Base-by-base conservation (phyloP, 2,888 invertebrate genomes). In the Melieria picta region DNA sequence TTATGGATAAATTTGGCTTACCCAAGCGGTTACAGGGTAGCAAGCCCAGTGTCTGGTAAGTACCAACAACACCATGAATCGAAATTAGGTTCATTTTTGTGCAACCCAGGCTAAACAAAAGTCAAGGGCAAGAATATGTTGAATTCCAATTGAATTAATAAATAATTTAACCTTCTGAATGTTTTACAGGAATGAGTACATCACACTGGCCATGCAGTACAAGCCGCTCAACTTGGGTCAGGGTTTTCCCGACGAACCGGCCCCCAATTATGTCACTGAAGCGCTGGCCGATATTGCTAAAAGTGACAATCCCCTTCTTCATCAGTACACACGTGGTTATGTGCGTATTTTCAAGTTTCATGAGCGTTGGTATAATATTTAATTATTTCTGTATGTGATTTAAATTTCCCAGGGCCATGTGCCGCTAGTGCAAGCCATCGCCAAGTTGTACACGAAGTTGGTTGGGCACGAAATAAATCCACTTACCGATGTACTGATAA, bases 321-420 rank as follows among this genome's bases (percentile, higher is more conserved):
- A 98, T 85, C 98, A 99, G 84, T 99, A 99, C 80, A 97, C 98
- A 0, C 89, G 98, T 83, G 95, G 96, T 82, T 97, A 93, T 91
- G 97, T 98, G 90, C 91, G 93, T 74, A 5, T 11, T 10, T 47
- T n/a, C 9, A 57, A 7, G 13, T 46, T 63, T 5, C 55, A 13
- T 47, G n/a, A 47, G 30, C 30, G 2, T 30, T 30, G 13, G n/a
- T n/a, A 13, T 7, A 61, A 45, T 11, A 47, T 50, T 64, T 48
- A 9, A 16, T 45, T 55, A 56, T 64, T 2, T 0, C 13, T 47
- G 4, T 57, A 11, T 6, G 47, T 46, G 11, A 7, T 13, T 46
- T 56, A 63, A 56, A 5, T 62, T 68, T 58, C 7, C 9, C 47
- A 98, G 97, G 98, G 98, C 47, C 97, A 98, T 86, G 94, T 95